These are phyloP conservation scores for Lasioglossum baleicum DNA, from an alignment of 1,140 invertebrate species.

Conservation along the genomic window DNA sequence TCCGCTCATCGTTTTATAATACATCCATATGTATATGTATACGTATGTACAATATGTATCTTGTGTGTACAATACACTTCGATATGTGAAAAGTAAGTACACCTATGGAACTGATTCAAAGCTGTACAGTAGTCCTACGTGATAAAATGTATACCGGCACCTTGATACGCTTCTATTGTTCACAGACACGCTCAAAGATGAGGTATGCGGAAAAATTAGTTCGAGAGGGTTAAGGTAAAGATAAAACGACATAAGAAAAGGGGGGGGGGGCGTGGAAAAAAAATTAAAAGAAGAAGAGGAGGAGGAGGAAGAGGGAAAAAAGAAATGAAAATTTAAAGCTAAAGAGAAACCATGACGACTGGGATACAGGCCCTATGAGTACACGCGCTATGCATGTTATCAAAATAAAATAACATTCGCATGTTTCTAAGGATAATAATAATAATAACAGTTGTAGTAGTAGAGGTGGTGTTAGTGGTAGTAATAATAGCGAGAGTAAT, in stretches of 20 bases:
- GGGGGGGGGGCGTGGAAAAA: conserved; percentile 11
- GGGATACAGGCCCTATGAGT: conserved; percentile 45
- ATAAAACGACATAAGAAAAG: no score
- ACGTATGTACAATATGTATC: no score
- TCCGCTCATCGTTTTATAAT: conserved; percentile 52
- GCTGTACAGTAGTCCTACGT: no score
- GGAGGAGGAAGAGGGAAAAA: conserved; percentile 23
- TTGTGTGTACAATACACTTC: conserved; percentile 62
- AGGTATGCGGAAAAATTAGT: no score
- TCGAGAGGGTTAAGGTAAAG: no score
- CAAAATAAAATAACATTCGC: conserved; percentile 45
- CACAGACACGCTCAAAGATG: no score
- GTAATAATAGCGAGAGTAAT: conserved; percentile 21
- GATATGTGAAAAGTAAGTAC: conserved; percentile 72
- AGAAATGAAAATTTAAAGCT: conserved; percentile 56
- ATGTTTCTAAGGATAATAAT: conserved; percentile 41
- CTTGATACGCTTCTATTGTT: no score
- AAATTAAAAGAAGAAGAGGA: no score
- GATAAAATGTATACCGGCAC: no score
- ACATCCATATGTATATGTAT: conserved; percentile 55
- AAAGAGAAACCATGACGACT: conserved; percentile 75
- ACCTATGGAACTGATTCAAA: conserved; percentile 69
- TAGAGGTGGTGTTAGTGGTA: no score
- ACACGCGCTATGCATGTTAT: conserved; percentile 32
- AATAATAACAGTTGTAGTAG: conserved; percentile 25